Base-by-base conservation (phyloP, 2,113 vertebrate species). In the Spermophilus dauricus region DNA sequence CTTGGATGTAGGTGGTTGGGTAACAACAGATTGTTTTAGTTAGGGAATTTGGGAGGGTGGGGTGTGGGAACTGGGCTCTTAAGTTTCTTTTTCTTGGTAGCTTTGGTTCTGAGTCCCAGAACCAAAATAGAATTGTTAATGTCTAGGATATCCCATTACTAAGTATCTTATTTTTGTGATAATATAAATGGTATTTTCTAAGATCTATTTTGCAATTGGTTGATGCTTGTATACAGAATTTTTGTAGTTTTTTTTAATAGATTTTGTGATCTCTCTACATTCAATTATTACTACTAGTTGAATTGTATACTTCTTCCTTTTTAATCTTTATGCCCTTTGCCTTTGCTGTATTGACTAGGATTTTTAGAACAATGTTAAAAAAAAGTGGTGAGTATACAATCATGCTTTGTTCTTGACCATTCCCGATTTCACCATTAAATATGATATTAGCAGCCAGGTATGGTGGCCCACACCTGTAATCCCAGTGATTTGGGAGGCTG, bases 161-260 rank as follows among this genome's bases (percentile, higher is more conserved):
- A 42, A 56, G 17, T 76, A 70, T 56, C 28, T 61, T 80, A 53
- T 89, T 75, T 89, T 56, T 80, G 45, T 70, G 63, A 51, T 37
- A 85, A 65, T 77, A 56, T 30, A 75, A 94, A 75, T n/a, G 20
- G n/a, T 14, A 84, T 95, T 78, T 70, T 32, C 78, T 85, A 63
- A 76, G 42, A 63, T 61, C 39, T 37, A 85, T 90, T 95, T 77
- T 83, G 70, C 9, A 70, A 85, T 75, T 89, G 67, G 24, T 67
- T 42, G 20, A 67, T 56, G 26, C n/a, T 82, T 72, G 17, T 76
- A 48, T 37, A 76, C 42, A 85, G 51, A 63, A 39, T 37, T 13
- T 90, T 94, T 81, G 34, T 65, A 51, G 65, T 67, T 65, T 89
- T n/a, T 58, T 58, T 58, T 2, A 58, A 58, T 58, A 58, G 42